Evolutionary conservation across 2,797 vertebrate genomes (phyloP).

Genomic region (Hylomyscus alleni): DNA sequence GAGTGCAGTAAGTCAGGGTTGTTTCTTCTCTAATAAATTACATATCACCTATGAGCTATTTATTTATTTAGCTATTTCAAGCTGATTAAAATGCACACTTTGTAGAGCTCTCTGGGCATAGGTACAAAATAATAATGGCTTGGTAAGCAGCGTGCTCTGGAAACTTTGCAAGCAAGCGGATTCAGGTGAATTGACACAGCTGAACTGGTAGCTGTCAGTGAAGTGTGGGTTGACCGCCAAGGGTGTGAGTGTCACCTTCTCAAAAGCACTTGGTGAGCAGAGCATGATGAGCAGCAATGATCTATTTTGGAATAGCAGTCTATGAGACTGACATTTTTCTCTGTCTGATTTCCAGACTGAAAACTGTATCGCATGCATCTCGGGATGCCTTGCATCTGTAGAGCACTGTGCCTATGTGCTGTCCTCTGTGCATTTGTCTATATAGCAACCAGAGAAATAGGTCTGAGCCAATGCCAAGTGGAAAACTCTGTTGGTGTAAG

Average conservation of each 20-base stretch:
- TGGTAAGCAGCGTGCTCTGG: conserved; percentile 64
- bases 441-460: conserved; percentile 22
- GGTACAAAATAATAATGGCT: conserved; percentile 78
- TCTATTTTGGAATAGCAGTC: conserved; percentile 69
- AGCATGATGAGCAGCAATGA: conserved; percentile 75
- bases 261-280: conserved; percentile 63
- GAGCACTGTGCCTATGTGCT: background rate
- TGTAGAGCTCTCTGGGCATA: conserved; percentile 70
- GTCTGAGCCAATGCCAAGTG: background rate
- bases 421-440: background rate
- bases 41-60: conserved; percentile 65
- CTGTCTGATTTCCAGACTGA: conserved; percentile 70
- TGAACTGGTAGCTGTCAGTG: conserved; percentile 71
- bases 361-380: conserved; percentile 28
- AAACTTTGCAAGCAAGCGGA: conserved; percentile 62
- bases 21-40: conserved; percentile 74
- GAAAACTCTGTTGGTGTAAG: background rate
- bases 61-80: conserved; percentile 76
- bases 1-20: conserved; percentile 46
- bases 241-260: conserved; percentile 62
- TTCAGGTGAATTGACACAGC: conserved; percentile 61
- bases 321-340: conserved; percentile 76
- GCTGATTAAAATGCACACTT: conserved; percentile 76
- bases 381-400: conserved; percentile 51
- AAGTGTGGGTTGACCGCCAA: conserved; percentile 68